phyloP scores from a whole-genome alignment of 2,888 invertebrate species.

The Loripinus fragilis region DNA sequence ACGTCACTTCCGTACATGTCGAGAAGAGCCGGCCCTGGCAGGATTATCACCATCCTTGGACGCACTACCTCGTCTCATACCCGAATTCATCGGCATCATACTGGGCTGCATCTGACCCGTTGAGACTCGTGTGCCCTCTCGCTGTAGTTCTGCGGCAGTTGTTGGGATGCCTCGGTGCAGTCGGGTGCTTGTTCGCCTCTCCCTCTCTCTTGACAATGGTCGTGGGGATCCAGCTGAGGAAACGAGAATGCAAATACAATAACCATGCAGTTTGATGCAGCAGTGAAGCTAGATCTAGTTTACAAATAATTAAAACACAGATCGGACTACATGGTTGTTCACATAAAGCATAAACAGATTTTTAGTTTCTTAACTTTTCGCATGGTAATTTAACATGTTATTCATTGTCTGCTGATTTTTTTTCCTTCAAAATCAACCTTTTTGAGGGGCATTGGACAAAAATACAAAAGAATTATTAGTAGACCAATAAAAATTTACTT shows the following conservation, averaged over 20 bases:
- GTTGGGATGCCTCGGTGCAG: slow-evolving; percentile 81
- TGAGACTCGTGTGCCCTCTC: slow-evolving; percentile 75
- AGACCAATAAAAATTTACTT: too few relatives aligned
- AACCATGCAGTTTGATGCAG: background rate
- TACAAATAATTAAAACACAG: too few relatives aligned
- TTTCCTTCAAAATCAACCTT: too few relatives aligned
- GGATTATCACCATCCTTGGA: slow-evolving; percentile 77
- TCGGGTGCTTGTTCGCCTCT: slow-evolving; percentile 79
- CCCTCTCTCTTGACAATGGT: slow-evolving; percentile 80
- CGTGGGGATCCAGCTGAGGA: slow-evolving; percentile 79
- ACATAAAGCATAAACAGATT: too few relatives aligned
- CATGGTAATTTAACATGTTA: too few relatives aligned
- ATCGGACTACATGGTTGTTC: too few relatives aligned
- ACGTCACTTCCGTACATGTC: slow-evolving; percentile 74
- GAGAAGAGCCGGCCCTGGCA: slow-evolving; percentile 74
- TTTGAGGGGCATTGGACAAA: too few relatives aligned
- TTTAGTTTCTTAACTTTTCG: too few relatives aligned
- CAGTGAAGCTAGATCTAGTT: too few relatives aligned
- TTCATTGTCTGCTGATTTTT: too few relatives aligned
- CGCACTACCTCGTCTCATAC: slow-evolving; percentile 78
- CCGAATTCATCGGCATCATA: slow-evolving; percentile 73
- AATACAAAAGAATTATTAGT: too few relatives aligned
- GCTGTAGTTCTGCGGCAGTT: slow-evolving; percentile 71
- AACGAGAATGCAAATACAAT: background rate
- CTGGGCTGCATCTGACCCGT: slow-evolving; percentile 74